A percentile compares a stretch with the other conserved stretches of the same genome.
Conservation (phyloP, 2,888 invertebrate genomes). For the Cheilosia urbana region DNA sequence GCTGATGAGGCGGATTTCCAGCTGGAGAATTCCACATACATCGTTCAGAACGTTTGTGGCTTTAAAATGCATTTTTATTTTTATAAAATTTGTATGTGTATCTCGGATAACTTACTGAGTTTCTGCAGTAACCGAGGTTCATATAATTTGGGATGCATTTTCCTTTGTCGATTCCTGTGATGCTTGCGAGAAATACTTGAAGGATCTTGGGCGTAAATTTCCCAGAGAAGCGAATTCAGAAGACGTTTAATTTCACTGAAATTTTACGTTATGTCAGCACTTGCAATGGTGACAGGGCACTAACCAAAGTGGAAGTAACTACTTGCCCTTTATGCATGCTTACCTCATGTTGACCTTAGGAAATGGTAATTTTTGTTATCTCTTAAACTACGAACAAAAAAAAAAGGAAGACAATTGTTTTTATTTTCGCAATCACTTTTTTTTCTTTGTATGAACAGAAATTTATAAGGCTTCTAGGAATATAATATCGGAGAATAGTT, state of each 20-base stretch:
- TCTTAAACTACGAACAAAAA: slow-evolving; percentile 26
- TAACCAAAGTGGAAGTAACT: slow-evolving; percentile 6
- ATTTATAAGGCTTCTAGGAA: not conserved
- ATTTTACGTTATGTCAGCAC: slow-evolving; percentile 16
- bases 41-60: slow-evolving; percentile 78
- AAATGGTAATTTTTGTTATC: slow-evolving; percentile 57
- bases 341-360: slow-evolving; percentile 56
- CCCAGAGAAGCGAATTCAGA: slow-evolving; percentile 80
- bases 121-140: slow-evolving; percentile 37
- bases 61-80: slow-evolving; percentile 12
- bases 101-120: slow-evolving; percentile 21
- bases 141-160: slow-evolving; percentile 55
- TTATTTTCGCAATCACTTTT: slow-evolving; percentile 12
- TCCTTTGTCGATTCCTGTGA: not conserved
- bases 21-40: slow-evolving; percentile 79
- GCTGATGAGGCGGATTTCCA: slow-evolving; percentile 80
- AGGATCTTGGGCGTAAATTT: slow-evolving; percentile 79
- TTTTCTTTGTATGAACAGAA: slow-evolving; percentile 25
- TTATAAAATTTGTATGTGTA: not conserved
- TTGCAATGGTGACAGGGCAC: not conserved
- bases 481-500: not conserved
- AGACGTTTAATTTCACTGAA: slow-evolving; percentile 79
- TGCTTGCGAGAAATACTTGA: slow-evolving; percentile 1
- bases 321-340: slow-evolving; percentile 29
- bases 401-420: not conserved